Percentiles rank a stretch among this genome's conserved stretches.
These are phyloP conservation scores for Chunga burmeisteri DNA, from an alignment of 2,113 vertebrate species.

Conservation along the genomic window DNA sequence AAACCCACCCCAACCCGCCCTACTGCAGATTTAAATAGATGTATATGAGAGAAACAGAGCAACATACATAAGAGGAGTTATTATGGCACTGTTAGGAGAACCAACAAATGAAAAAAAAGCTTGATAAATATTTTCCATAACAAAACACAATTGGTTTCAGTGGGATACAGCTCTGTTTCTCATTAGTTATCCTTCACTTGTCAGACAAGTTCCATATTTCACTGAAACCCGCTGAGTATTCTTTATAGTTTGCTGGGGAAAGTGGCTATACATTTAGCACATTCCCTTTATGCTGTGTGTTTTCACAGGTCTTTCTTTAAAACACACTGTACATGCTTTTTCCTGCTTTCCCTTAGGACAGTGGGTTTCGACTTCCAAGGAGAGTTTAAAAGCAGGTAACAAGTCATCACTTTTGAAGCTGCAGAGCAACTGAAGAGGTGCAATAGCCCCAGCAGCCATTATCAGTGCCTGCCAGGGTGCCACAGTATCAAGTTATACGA, in stretches of 20 bases:
- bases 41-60: not conserved
- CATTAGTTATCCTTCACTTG: constrained; percentile 71
- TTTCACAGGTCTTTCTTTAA: constrained; percentile 70
- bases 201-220: constrained; percentile 69
- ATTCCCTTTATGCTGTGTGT: constrained; percentile 45
- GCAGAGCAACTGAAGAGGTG: constrained; percentile 47
- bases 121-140: constrained; percentile 76
- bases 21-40: not conserved
- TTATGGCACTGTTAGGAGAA: constrained; percentile 57
- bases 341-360: constrained; percentile 60
- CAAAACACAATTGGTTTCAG: constrained; percentile 75
- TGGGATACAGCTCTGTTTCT: constrained; percentile 66
- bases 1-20: not conserved
- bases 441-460: constrained; percentile 67
- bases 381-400: constrained; percentile 70
- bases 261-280: constrained; percentile 57
- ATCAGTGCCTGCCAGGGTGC: constrained; percentile 74
- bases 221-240: constrained; percentile 52
- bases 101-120: constrained; percentile 52
- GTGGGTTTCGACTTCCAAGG: constrained; percentile 63
- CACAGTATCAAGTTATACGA: constrained; percentile 64
- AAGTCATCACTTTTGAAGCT: constrained; percentile 61
- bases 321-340: constrained; percentile 44
- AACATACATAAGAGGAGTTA: not conserved
- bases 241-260: constrained; percentile 53